phyloP scores from a whole-genome alignment of 2,113 vertebrate species.

The Lathamus discolor region DNA sequence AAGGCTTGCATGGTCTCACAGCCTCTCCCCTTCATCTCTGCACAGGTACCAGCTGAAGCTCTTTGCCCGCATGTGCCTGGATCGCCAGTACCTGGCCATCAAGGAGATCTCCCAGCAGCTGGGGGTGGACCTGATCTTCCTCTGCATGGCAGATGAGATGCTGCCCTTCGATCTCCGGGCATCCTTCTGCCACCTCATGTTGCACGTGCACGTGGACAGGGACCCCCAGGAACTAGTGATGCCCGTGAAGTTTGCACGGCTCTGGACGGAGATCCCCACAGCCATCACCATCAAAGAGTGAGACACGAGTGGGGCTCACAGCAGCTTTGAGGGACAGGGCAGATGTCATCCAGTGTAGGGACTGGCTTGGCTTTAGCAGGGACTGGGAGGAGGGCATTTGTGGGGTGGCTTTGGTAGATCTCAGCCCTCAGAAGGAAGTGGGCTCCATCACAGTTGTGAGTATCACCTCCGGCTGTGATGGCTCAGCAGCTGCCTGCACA shows the following conservation, averaged over 20 bases:
- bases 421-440: not conserved
- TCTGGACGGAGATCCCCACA: conserved; percentile 96
- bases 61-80: conserved; percentile 96
- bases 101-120: conserved; percentile 97
- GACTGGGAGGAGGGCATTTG: not conserved
- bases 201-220: conserved; percentile 94
- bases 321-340: not conserved
- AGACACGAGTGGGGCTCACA: not conserved
- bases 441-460: not conserved
- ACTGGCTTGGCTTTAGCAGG: not conserved
- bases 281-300: conserved; percentile 98
- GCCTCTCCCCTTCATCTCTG: not conserved
- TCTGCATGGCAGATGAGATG: conserved; percentile 97
- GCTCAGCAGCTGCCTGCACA: not conserved
- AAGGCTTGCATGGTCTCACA: not conserved
- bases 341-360: not conserved
- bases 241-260: conserved; percentile 93
- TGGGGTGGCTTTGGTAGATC: not conserved
- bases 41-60: conserved; percentile 96
- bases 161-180: conserved; percentile 94
- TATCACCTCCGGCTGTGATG: not conserved
- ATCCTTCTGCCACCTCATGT: conserved; percentile 98
- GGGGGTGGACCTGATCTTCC: conserved; percentile 94
- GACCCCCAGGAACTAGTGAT: conserved; percentile 97
- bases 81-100: conserved; percentile 97